Base-by-base conservation (phyloP, 2,113 vertebrate species). In the Ageneiosus marmoratus region DNA sequence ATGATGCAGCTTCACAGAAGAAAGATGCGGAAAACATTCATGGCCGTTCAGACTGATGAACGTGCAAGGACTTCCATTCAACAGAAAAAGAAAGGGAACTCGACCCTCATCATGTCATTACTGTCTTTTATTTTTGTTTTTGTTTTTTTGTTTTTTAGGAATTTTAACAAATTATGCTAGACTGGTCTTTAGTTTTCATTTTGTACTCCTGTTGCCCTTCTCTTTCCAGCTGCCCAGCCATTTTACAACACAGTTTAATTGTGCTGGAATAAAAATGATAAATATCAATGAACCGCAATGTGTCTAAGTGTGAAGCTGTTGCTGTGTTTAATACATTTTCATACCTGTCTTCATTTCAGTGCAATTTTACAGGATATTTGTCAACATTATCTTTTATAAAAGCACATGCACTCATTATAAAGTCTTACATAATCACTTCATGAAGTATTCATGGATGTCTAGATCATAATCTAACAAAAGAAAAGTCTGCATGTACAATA, bases 201-300 rank as follows among this genome's bases (percentile, higher is more conserved):
- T 94, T 94, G 92, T 94, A 94, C 92, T 93, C 92, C 91, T 92
- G 77, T 83, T 72, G 62, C 62, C 91, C 91, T 91, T 93, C 88
- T 92, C 91, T 89, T 92, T 92, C 90, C 91, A 93, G 91, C 91
- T 92, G 86, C 92, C 92, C 92, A 91, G 91, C 90, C 91, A 92
- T 93, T 94, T 94, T 93, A 93, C 91, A 92, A 92, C 92, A 93
- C 91, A 89, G 86, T 85, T 82, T 80, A 86, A 88, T 91, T 94
- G 92, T 94, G 94, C 92, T 94, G 94, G 93, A 94, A 94, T 94
- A 94, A 94, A 94, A 92, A 89, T 62, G 56, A 88, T 88, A 84
- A 83, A 91, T 89, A 86, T 82, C 83, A 87, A 75, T 58, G 34
- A 81, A 46, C 51, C 13, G 20, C 79, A 29, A 9, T 20, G 78